Conservation (phyloP, 2,113 vertebrate species). For the Thinocorus orbignyianus region DNA sequence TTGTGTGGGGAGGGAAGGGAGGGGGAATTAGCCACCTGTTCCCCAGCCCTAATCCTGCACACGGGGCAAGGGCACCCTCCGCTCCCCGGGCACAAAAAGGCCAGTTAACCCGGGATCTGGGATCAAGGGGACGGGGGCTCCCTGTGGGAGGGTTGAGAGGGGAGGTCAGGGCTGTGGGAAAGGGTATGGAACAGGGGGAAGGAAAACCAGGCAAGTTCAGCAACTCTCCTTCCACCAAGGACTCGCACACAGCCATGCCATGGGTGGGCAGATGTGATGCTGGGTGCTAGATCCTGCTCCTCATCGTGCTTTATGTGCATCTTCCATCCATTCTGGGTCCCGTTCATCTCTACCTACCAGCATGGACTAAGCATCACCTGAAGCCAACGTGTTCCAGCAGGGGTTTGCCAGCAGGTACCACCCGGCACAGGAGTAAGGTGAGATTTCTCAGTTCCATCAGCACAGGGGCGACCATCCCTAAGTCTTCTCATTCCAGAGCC, state of each 20-base stretch:
- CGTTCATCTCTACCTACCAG: not conserved
- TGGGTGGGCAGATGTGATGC: not conserved
- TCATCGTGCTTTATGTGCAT: not conserved
- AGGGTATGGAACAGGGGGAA: not conserved
- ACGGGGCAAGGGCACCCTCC: not conserved
- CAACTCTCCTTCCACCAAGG: not conserved
- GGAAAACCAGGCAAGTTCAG: not conserved
- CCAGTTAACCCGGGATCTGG: not conserved
- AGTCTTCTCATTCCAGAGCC: not conserved
- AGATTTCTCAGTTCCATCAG: not conserved
- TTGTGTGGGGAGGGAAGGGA: not conserved
- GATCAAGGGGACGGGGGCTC: not conserved
- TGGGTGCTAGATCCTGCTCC: not conserved
- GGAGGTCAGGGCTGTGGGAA: not conserved
- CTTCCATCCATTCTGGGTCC: not conserved
- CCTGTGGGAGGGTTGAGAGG: not conserved
- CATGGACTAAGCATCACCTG: not conserved
- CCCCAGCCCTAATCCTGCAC: not conserved
- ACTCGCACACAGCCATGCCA: rapidly evolving
- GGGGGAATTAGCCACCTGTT: constrained; percentile 19
- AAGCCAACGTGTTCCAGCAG: not conserved
- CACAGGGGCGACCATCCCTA: rapidly evolving
- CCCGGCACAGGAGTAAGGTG: not conserved
- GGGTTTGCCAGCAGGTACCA: not conserved
- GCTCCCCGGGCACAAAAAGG: not conserved